Evolutionary conservation across 2,113 vertebrate species (phyloP).

Genomic region (Pimephales promelas): DNA sequence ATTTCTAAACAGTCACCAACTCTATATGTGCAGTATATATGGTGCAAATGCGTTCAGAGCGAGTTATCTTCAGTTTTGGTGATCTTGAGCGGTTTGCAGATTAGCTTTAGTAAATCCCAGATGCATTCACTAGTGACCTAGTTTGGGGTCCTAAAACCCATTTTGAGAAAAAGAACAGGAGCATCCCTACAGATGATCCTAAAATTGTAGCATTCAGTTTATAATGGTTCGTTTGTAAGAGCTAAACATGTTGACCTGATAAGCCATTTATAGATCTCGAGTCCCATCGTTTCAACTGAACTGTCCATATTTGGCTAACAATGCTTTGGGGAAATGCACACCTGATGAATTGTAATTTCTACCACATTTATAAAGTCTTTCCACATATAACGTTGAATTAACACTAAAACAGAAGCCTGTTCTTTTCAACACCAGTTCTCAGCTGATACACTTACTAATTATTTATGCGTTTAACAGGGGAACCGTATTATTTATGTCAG

Average conservation of each 20-base stretch:
- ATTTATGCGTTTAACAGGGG: conserved; percentile 5
- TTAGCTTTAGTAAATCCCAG: background rate
- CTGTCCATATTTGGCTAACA: background rate
- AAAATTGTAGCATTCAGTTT: background rate
- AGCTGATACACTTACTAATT: background rate
- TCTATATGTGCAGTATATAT: background rate
- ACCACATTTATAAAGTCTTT: background rate
- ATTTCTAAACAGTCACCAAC: background rate
- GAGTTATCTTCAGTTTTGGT: background rate
- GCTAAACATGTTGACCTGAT: background rate
- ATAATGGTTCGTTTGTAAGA: background rate
- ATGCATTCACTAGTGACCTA: conserved; percentile 1
- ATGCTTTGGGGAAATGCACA: no score
- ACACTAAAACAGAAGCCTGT: conserved; percentile 19
- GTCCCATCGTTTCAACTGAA: background rate
- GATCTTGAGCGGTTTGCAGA: background rate
- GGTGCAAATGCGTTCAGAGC: background rate
- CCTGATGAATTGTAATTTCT: background rate
- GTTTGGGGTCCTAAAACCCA: background rate
- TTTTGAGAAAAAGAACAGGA: background rate
- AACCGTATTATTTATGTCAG: background rate
- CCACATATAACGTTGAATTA: no score
- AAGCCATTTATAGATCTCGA: no score
- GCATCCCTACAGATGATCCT: background rate
- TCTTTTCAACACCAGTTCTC: background rate